Evolutionary conservation across 2,113 vertebrate species (phyloP).

Genomic region (Lophochroa leadbeateri): DNA sequence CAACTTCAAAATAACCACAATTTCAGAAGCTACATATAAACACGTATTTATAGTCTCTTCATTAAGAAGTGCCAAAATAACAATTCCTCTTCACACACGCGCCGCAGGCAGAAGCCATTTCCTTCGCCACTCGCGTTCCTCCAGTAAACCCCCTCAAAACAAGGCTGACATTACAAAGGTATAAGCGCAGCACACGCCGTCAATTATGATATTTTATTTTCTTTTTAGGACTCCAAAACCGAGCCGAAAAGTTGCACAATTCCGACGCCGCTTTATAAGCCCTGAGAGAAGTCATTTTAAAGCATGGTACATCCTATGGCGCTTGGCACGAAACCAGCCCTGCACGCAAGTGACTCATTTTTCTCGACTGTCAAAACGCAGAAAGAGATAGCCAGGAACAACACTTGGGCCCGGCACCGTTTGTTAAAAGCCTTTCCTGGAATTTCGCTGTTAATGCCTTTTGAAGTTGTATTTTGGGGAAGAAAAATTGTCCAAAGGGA

Average conservation of each 20-base stretch:
- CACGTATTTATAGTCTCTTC: neutral
- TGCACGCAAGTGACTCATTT: slow-evolving; percentile 28
- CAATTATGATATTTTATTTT: neutral
- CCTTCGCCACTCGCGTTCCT: neutral
- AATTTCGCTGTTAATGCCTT: neutral
- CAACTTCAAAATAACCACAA: slow-evolving; percentile 33
- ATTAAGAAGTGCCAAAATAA: neutral
- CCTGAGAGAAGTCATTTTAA: slow-evolving; percentile 12
- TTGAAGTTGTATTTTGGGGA: neutral
- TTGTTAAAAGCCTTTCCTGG: neutral
- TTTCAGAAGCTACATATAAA: slow-evolving; percentile 12
- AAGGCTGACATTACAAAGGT: neutral
- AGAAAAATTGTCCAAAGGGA: neutral
- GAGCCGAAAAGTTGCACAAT: neutral
- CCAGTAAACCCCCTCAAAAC: neutral
- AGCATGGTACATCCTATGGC: slow-evolving; percentile 16
- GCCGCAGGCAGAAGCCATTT: slow-evolving; percentile 14
- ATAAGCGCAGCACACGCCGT: neutral
- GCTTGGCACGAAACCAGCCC: slow-evolving; percentile 5
- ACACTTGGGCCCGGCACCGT: neutral
- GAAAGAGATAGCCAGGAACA: slow-evolving; percentile 22
- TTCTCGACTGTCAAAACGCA: slow-evolving; percentile 25
- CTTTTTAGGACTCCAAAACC: neutral
- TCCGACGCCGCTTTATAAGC: neutral
- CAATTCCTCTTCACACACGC: neutral